Evolutionary conservation across 2,113 vertebrate species (phyloP).

Genomic region (Atlantisia rogersi): DNA sequence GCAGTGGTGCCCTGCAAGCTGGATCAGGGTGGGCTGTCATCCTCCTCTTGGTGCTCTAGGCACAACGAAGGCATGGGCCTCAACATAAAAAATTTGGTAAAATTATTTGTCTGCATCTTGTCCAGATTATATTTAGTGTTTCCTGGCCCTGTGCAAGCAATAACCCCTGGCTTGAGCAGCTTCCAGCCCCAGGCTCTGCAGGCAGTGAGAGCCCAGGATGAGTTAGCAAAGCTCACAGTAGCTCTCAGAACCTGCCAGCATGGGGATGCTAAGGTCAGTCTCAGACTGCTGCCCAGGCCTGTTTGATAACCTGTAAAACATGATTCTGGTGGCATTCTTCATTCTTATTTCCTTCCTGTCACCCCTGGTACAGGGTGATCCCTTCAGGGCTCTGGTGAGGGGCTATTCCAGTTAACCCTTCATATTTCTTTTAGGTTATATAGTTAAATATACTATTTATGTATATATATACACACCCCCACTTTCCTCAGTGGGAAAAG

Average conservation of each 20-base stretch:
- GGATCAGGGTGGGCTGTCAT: background rate
- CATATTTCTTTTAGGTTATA: background rate
- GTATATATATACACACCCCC: too few species aligned
- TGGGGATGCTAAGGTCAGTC: background rate
- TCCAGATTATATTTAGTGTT: conserved; percentile 29
- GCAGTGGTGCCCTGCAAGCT: background rate
- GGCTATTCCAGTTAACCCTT: background rate
- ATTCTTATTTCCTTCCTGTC: background rate
- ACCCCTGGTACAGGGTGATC: background rate
- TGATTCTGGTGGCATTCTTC: background rate
- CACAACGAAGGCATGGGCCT: background rate
- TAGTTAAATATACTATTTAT: background rate
- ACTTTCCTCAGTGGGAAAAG: background rate
- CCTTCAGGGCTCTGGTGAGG: background rate
- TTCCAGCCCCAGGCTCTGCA: conserved; percentile 25
- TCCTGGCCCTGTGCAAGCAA: background rate
- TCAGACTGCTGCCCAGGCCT: background rate
- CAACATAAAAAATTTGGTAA: conserved; percentile 3
- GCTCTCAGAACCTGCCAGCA: background rate
- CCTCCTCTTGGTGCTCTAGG: background rate
- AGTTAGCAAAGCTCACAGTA: background rate
- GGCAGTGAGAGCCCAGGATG: background rate
- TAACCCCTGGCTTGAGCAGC: background rate
- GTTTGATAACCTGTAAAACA: background rate
- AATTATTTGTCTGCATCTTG: background rate